Percentiles rank a stretch among this genome's conserved stretches.
These are phyloP conservation scores for Drosophila auraria DNA, from an alignment of 1,140 invertebrate genomes.

Conservation along the genomic window DNA sequence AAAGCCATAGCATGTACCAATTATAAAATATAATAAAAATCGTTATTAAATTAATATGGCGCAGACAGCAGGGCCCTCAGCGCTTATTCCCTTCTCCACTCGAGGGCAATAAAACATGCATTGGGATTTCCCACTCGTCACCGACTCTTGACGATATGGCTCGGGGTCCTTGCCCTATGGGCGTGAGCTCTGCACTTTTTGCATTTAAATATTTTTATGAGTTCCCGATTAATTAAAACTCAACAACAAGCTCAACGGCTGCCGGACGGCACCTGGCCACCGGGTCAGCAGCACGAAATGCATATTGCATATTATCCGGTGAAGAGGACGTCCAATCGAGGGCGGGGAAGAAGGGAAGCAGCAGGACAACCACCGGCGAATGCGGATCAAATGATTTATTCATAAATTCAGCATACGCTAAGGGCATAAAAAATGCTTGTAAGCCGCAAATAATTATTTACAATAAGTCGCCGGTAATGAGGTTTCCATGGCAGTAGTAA, in stretches of 20 bases:
- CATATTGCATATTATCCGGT: slow-evolving; percentile 34
- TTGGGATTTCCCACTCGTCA: slow-evolving; percentile 43
- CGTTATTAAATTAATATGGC: slow-evolving; percentile 11
- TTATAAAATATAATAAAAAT: slow-evolving; percentile 14
- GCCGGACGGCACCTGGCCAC: slow-evolving; percentile 28
- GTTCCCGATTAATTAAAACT: slow-evolving; percentile 68
- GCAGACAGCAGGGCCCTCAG: not conserved
- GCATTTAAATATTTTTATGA: slow-evolving; percentile 57
- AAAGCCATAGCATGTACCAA: not conserved
- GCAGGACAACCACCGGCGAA: slow-evolving; percentile 13
- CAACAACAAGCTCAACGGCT: slow-evolving; percentile 41
- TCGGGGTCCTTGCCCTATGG: slow-evolving; percentile 13
- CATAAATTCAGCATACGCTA: slow-evolving; percentile 59
- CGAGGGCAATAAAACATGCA: slow-evolving; percentile 41
- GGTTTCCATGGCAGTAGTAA: slow-evolving; percentile 37
- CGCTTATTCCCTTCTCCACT: not conserved
- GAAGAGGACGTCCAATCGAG: slow-evolving; percentile 26
- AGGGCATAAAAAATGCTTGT: slow-evolving; percentile 49
- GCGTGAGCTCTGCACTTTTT: slow-evolving; percentile 13
- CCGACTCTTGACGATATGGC: slow-evolving; percentile 40
- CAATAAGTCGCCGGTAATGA: slow-evolving; percentile 39
- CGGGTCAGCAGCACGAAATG: slow-evolving; percentile 15
- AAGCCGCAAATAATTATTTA: slow-evolving; percentile 59
- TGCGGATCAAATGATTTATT: slow-evolving; percentile 63
- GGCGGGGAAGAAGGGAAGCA: not conserved